Evolutionary conservation across 2,888 invertebrate genomes (phyloP).

Genomic region (Limenitis camilla): DNA sequence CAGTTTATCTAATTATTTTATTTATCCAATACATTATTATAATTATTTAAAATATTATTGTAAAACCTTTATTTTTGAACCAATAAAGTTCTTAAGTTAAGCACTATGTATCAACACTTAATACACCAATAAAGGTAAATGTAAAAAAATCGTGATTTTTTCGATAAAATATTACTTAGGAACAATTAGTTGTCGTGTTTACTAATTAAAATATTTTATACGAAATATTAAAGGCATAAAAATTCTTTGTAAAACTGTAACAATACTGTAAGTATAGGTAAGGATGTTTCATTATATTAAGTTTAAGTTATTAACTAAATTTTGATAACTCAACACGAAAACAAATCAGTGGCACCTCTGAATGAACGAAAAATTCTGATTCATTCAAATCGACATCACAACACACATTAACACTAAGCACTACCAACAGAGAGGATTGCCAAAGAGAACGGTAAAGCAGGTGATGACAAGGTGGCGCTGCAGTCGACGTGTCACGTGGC

Average conservation of each 20-base stretch:
- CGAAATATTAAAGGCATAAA: no score
- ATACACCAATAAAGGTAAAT: no score
- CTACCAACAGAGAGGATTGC: conserved; percentile 70
- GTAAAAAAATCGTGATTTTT: not conserved
- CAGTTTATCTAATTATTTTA: conserved; percentile 5
- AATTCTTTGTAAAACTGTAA: no score
- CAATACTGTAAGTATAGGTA: no score
- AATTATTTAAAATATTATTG: conserved; percentile 5
- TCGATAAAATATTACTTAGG: not conserved
- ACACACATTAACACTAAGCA: conserved; percentile 41
- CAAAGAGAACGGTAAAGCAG: conserved; percentile 72
- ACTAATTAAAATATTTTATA: not conserved
- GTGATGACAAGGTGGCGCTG: conserved; percentile 75
- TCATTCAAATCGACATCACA: conserved; percentile 7
- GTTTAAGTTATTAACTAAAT: no score
- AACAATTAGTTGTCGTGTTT: not conserved
- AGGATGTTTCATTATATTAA: no score
- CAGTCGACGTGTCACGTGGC: conserved; percentile 93
- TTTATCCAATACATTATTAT: conserved; percentile 10
- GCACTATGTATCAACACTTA: no score
- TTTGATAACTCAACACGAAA: no score
- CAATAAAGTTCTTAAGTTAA: not conserved
- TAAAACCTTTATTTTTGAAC: conserved; percentile 3
- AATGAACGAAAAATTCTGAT: no score
- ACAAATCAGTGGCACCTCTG: no score